A percentile compares a stretch with the other conserved stretches of the same genome.
Conservation (phyloP, 2,888 invertebrate genomes). For the Torymus tubicola region DNA sequence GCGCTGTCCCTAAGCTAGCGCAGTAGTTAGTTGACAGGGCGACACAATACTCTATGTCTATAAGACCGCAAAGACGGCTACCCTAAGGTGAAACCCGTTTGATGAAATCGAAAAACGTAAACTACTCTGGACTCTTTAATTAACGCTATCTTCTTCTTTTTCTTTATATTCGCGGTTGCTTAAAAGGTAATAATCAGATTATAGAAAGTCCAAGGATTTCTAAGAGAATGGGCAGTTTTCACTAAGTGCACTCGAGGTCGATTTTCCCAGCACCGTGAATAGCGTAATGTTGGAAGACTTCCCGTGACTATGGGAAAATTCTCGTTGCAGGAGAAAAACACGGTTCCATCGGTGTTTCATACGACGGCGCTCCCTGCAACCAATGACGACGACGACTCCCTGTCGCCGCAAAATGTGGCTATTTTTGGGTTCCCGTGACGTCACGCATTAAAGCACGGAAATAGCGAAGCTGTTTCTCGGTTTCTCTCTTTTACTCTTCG, state of each 20-base stretch:
- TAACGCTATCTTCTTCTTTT: background rate
- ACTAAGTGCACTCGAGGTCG: background rate
- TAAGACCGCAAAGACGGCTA: background rate
- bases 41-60: background rate
- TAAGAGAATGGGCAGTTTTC: background rate
- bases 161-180: too few relatives aligned
- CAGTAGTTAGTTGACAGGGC: background rate
- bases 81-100: background rate
- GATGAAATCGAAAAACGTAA: background rate
- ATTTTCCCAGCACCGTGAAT: too few relatives aligned
- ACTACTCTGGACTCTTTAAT: background rate
- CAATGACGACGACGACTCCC: constrained; percentile 26
- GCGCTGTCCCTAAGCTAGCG: too few relatives aligned
- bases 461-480: constrained; percentile 67
- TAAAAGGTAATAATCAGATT: too few relatives aligned
- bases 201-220: too few relatives aligned
- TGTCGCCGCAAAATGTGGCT: constrained; percentile 62
- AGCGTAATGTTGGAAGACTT: background rate
- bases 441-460: constrained; percentile 72
- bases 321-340: background rate
- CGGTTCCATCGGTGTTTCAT: constrained; percentile 47
- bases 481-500: constrained; percentile 7
- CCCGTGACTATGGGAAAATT: constrained; percentile 22
- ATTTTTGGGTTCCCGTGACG: constrained; percentile 73
- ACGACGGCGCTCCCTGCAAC: background rate